Conservation (phyloP, 2,888 invertebrate genomes). For the Adela reaumurella region DNA sequence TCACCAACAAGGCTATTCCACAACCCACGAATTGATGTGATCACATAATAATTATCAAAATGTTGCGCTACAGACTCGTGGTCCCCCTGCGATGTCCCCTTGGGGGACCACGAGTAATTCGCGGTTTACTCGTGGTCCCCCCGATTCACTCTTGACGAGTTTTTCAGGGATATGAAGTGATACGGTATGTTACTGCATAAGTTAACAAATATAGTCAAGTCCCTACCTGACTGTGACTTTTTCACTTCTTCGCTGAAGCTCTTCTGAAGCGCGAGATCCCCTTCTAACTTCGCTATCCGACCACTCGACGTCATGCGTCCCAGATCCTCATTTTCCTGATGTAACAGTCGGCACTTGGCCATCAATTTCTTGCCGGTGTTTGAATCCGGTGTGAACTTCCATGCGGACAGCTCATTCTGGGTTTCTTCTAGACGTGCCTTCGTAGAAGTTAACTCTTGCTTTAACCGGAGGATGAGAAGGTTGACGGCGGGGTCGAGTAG, state of each 20-base stretch:
- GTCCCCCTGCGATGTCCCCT: too few relatives aligned
- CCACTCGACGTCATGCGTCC: slow-evolving; percentile 95
- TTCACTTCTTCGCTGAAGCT: slow-evolving; percentile 95
- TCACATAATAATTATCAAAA: too few relatives aligned
- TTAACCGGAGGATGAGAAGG: slow-evolving; percentile 84
- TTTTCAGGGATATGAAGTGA: not conserved
- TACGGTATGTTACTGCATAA: too few relatives aligned
- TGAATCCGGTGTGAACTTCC: slow-evolving; percentile 99
- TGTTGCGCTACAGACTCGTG: too few relatives aligned
- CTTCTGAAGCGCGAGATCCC: slow-evolving; percentile 91
- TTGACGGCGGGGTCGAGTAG: slow-evolving; percentile 95
- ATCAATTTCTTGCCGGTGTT: slow-evolving; percentile 96
- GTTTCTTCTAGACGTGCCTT: slow-evolving; percentile 93
- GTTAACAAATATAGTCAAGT: not conserved
- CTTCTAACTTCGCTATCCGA: slow-evolving; percentile 90
- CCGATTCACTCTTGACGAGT: too few relatives aligned
- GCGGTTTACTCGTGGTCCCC: too few relatives aligned
- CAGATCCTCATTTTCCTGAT: slow-evolving; percentile 96
- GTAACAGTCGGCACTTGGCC: slow-evolving; percentile 92
- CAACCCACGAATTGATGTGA: too few relatives aligned
- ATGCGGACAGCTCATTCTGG: slow-evolving; percentile 95
- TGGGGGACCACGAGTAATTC: too few relatives aligned
- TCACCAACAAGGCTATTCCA: too few relatives aligned
- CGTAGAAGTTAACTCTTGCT: slow-evolving; percentile 84
- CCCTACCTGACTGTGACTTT: slow-evolving; percentile 87